These are phyloP conservation scores for Eira barbara DNA, from an alignment of 2,113 vertebrate species.

Conservation along the genomic window DNA sequence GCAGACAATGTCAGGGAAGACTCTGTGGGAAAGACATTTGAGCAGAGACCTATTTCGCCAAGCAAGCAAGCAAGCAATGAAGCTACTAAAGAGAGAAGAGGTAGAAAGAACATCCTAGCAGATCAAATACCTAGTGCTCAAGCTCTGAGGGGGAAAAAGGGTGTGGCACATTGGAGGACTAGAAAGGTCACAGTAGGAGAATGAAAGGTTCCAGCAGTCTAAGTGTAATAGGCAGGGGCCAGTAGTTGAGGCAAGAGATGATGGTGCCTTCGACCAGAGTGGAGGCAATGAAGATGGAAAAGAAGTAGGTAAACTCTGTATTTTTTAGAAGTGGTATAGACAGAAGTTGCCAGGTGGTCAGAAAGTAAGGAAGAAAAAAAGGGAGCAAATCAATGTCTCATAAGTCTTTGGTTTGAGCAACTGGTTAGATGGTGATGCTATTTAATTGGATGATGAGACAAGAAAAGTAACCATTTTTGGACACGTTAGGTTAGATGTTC, in stretches of 20 bases:
- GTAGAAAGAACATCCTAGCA: not conserved
- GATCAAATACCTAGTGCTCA: not conserved
- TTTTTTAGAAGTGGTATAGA: not conserved
- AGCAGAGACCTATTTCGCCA: not conserved
- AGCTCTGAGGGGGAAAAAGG: not conserved
- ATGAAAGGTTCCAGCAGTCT: not conserved
- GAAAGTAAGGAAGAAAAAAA: slow-evolving; percentile 3
- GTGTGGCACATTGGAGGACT: not conserved
- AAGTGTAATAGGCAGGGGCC: not conserved
- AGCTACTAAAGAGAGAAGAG: not conserved
- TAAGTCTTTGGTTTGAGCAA: not conserved
- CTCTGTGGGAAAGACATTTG: slow-evolving; percentile 2
- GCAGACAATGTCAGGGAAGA: not conserved
- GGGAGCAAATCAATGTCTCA: not conserved
- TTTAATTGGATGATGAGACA: not conserved
- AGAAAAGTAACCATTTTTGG: not conserved
- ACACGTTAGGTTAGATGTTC: not conserved
- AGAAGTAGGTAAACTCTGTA: not conserved
- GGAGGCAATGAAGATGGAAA: not conserved
- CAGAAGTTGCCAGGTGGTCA: not conserved
- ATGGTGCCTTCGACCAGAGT: not conserved
- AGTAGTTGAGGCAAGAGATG: not conserved
- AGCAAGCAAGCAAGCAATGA: not conserved
- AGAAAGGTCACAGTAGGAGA: not conserved
- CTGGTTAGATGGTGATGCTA: not conserved